These are phyloP conservation scores for Teleiodes luculella DNA, from an alignment of 2,888 invertebrate genomes.

Conservation along the genomic window DNA sequence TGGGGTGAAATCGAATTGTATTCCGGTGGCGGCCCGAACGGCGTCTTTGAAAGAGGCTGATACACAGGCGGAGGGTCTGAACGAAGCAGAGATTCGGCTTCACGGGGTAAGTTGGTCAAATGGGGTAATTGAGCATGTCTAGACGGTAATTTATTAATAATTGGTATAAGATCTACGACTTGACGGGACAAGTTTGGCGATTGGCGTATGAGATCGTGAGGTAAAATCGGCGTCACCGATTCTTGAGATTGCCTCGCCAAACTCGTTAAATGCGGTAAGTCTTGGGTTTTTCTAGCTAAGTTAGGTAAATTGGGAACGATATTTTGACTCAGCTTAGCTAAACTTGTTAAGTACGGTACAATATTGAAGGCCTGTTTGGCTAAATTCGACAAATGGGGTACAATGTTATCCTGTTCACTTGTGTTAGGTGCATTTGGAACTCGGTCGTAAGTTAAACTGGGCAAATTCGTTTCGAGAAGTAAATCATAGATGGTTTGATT, in stretches of 20 bases:
- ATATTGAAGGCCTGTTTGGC: neutral
- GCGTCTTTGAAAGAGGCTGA: neutral
- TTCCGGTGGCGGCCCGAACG: neutral
- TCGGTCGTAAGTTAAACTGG: too few species aligned
- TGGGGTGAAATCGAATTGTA: neutral
- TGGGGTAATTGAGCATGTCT: too few species aligned
- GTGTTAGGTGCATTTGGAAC: too few species aligned
- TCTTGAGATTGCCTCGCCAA: too few species aligned
- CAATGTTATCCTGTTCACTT: neutral
- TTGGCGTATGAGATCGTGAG: neutral
- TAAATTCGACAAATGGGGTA: neutral
- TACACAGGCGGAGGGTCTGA: neutral
- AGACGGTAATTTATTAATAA: too few species aligned
- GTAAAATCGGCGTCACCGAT: neutral
- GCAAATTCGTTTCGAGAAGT: too few species aligned
- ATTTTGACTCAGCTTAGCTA: neutral
- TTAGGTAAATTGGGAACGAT: neutral
- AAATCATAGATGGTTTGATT: too few species aligned
- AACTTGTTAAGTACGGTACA: neutral
- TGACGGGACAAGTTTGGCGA: neutral
- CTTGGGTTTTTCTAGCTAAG: neutral
- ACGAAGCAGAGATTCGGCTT: neutral
- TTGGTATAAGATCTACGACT: neutral
- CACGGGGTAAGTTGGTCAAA: neutral
- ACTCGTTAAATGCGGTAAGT: neutral